Base-by-base conservation (phyloP, 2,888 invertebrate species). In the Epinotia ramella region DNA sequence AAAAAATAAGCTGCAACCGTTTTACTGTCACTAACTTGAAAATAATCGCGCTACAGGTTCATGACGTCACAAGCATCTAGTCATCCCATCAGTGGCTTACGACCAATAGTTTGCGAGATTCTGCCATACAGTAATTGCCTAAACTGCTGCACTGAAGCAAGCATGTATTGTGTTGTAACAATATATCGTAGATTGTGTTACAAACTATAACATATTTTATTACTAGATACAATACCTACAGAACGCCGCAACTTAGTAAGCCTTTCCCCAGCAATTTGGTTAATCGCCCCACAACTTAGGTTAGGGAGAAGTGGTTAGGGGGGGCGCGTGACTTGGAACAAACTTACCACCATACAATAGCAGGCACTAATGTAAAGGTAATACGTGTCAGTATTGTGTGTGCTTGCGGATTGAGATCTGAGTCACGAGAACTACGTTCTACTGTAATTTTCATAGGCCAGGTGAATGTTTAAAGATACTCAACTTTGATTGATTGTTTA, bases 241-340 rank as follows among this genome's bases (percentile, higher is more conserved):
- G 78, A 84, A 82, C 86, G 81, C 84, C 87, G 88, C 88, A 89
- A 79, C 88, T 87, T 88, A 80, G 84, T 86, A 84, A 84, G 82
- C 86, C 84, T 81, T 88, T 86, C 86, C 84, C 87, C 84, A 86
- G 79, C 89, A 89, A 90, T 89, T 90, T 89, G 83, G 88, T 87
- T 89, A 89, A 89, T 89, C 88, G 87, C 84, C 84, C 83, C 85
- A 81, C 84, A 72, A 72, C 76, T 76, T 76, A 72, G 72, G 76
- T 76, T 72, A 67, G 66, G 67, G 76, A 53, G 66, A 53, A 40
- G 60, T 11, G 66, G 73, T 74, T 66, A 18, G 64, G 78, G 67
- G 71, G 57, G 72, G 79, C 87, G 87, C 88, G 88, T 89, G 88
- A 88, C 87, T 88, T 82, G 80, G 80, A 80, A 80, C 82, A 80